A percentile compares a stretch with the other conserved stretches of the same genome.
These are phyloP conservation scores for Erithacus rubecula DNA, from an alignment of 2,797 vertebrate species.

Conservation along the genomic window DNA sequence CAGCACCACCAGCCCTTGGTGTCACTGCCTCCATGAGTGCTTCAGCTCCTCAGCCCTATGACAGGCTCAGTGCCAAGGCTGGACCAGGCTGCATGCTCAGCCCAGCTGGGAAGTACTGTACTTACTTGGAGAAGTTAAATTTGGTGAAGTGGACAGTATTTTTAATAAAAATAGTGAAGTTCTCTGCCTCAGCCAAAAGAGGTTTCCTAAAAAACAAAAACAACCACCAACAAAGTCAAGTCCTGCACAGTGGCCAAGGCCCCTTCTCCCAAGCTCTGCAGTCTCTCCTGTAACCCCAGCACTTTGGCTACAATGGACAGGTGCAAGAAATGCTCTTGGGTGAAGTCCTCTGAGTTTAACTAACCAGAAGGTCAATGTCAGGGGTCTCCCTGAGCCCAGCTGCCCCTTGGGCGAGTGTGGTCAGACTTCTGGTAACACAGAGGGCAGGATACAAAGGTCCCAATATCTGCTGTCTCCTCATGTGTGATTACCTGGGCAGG, in stretches of 20 bases:
- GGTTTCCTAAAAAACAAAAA: slow-evolving; percentile 62
- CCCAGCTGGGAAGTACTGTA: background rate
- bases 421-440: background rate
- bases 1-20: background rate
- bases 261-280: background rate
- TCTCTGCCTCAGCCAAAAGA: slow-evolving; percentile 68
- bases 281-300: background rate
- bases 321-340: background rate
- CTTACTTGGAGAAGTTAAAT: slow-evolving; percentile 78
- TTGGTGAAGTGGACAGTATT: slow-evolving; percentile 76
- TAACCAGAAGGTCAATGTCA: background rate
- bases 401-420: background rate
- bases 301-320: background rate
- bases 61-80: background rate
- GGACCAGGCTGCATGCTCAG: background rate
- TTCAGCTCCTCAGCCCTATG: background rate
- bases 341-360: background rate
- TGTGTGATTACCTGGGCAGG: slow-evolving; percentile 39
- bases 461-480: background rate
- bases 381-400: background rate
- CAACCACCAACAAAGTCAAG: background rate
- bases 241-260: background rate
- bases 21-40: fast-evolving
- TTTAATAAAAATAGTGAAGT: slow-evolving; percentile 80
- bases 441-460: background rate